Percentiles rank a stretch among this genome's conserved stretches.
phyloP scores from a whole-genome alignment of 2,888 invertebrate genomes.

The Erynnis tages region DNA sequence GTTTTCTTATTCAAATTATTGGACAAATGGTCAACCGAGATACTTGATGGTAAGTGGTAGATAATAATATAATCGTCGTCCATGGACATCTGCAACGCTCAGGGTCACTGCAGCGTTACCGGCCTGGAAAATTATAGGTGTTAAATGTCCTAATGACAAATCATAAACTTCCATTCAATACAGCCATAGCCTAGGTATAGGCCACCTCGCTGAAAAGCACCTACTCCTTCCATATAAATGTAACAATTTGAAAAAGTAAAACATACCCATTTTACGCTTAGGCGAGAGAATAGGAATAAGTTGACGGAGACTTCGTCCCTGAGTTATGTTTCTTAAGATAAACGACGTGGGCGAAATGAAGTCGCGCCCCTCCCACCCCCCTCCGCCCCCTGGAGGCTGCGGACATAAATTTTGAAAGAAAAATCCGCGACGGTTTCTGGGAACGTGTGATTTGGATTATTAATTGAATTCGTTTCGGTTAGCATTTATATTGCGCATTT shows the following conservation, averaged over 20 bases:
- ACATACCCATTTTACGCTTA: conserved; percentile 77
- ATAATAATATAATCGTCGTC: no score
- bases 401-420: conserved; percentile 78
- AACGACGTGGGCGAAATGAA: conserved; percentile 88
- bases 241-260: conserved; percentile 53
- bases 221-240: no score
- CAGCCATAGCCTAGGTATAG: no score
- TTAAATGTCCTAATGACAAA: no score
- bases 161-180: no score
- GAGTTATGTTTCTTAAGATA: conserved; percentile 87
- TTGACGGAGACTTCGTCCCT: conserved; percentile 81
- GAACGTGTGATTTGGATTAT: conserved; percentile 80
- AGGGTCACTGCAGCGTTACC: no score
- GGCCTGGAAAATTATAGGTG: no score
- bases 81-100: no score
- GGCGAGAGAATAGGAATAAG: conserved; percentile 82
- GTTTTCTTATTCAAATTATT: no score
- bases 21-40: no score
- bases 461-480: conserved; percentile 56
- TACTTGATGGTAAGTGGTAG: no score
- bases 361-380: conserved; percentile 75
- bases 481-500: conserved; percentile 30
- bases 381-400: conserved; percentile 59
- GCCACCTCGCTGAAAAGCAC: no score
- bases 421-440: conserved; percentile 75